Conservation (phyloP, 1,140 invertebrate genomes). For the Trachelipus rathkii region DNA sequence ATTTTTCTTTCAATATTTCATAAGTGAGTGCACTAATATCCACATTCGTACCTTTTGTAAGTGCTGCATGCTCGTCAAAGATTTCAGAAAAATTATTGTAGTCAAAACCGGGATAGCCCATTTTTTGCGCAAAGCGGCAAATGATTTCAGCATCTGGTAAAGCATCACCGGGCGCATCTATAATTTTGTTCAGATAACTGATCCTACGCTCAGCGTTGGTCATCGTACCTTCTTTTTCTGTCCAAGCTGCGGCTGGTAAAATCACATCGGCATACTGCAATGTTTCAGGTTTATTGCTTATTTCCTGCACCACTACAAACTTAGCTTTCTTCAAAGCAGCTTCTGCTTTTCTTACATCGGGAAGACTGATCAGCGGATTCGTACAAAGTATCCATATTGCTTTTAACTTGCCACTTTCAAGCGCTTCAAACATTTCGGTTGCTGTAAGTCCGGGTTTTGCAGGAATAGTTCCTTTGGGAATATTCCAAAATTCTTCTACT, state of each 20-base stretch:
- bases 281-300: no score
- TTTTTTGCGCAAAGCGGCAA: no score
- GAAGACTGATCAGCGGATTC: neutral
- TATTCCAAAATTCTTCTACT: neutral
- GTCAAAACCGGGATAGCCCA: no score
- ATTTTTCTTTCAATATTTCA: no score
- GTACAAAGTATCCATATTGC: neutral
- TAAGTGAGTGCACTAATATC: no score
- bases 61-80: no score
- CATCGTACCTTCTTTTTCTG: conserved; percentile 4
- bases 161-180: neutral
- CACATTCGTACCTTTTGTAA: no score
- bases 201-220: neutral
- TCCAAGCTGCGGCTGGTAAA: neutral
- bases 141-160: neutral
- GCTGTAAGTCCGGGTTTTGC: neutral
- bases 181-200: neutral
- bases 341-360: no score
- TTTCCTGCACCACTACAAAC: no score
- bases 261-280: neutral
- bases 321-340: no score
- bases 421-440: neutral
- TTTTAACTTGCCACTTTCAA: neutral
- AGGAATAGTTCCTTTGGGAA: neutral
- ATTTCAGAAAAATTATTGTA: no score